Conservation (phyloP, 2,888 invertebrate genomes). For the Penaeus monodon region DNA sequence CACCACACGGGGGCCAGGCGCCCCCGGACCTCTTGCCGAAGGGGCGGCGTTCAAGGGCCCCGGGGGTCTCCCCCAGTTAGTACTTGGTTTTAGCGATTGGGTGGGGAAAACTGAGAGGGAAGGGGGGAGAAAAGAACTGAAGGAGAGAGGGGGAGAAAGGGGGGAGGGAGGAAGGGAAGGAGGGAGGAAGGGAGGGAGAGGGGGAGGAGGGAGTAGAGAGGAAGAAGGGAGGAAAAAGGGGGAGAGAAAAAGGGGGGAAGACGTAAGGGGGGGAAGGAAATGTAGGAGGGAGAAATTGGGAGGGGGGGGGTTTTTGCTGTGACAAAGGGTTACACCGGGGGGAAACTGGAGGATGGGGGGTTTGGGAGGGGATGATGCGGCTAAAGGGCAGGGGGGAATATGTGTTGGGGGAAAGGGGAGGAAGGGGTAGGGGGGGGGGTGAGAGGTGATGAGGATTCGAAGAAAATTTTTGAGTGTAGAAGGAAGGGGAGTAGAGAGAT, state of each 20-base stretch:
- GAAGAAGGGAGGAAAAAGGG: not conserved
- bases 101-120: not conserved
- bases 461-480: too few relatives aligned
- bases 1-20: conserved; percentile 42
- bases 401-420: too few relatives aligned
- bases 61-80: conserved; percentile 29
- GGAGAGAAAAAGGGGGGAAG: not conserved
- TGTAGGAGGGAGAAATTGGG: too few relatives aligned
- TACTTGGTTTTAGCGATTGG: not conserved
- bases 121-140: not conserved
- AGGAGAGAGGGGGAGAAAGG: not conserved
- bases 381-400: too few relatives aligned
- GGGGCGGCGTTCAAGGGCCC: conserved; percentile 19
- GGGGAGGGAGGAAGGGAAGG: not conserved
- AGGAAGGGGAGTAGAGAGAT: too few relatives aligned
- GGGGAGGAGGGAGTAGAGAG: not conserved
- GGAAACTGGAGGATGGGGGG: too few relatives aligned
- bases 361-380: too few relatives aligned
- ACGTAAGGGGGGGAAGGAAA: not conserved
- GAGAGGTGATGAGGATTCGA: too few relatives aligned
- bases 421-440: too few relatives aligned
- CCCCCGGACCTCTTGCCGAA: conserved; percentile 41
- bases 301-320: too few relatives aligned
- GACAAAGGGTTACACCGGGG: too few relatives aligned
- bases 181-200: not conserved